Conservation (phyloP, 1,140 invertebrate genomes). For the Brachionus sp. region DNA sequence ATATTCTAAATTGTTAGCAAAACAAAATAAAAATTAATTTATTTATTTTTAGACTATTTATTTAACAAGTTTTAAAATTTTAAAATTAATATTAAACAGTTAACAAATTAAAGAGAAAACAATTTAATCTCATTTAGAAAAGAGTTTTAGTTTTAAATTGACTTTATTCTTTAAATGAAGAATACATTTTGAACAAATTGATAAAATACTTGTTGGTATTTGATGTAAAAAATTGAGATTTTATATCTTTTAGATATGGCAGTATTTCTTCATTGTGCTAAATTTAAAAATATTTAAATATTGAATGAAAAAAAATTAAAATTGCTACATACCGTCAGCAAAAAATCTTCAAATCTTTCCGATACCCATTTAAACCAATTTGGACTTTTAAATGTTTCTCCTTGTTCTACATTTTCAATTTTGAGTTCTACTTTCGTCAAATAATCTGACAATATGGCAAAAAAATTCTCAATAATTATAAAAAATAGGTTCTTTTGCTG, state of each 20-base stretch:
- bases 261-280: constrained; percentile 41
- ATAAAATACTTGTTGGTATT: constrained; percentile 20
- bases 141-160: not conserved
- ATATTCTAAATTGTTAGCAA: too few relatives aligned
- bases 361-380: constrained; percentile 42
- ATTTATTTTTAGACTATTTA: not conserved
- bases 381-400: constrained; percentile 3
- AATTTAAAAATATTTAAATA: too few relatives aligned
- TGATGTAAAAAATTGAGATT: constrained; percentile 1
- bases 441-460: constrained; percentile 23
- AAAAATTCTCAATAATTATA: constrained; percentile 25
- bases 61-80: constrained; percentile 4
- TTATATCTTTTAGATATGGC: constrained; percentile 8
- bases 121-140: not conserved
- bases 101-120: constrained; percentile 23
- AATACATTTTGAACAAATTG: constrained; percentile 33
- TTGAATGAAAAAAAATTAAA: not conserved
- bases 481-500: constrained; percentile 36
- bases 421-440: not conserved
- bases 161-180: constrained; percentile 31
- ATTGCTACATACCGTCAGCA: not conserved
- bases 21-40: not conserved
- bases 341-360: constrained; percentile 41
- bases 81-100: not conserved
- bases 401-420: constrained; percentile 11